Evolutionary conservation across 2,113 vertebrate genomes (phyloP).

Genomic region (Campylomormyrus tamandua): DNA sequence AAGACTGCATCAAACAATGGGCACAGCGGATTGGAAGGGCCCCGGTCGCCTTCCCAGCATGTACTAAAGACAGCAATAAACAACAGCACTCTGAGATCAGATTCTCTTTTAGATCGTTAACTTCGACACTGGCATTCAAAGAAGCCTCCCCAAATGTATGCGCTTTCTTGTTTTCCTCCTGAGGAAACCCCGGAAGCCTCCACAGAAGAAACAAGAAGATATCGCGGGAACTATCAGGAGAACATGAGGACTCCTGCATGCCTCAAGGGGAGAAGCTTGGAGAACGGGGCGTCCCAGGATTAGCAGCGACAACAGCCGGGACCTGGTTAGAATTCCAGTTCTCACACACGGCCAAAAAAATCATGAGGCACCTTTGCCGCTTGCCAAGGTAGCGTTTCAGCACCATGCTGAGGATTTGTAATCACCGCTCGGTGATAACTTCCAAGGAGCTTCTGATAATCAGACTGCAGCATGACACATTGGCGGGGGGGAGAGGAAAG

Average conservation of each 20-base stretch:
- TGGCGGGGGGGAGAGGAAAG: no score
- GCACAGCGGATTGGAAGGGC: constrained; percentile 22
- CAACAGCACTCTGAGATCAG: constrained; percentile 28
- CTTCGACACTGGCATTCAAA: constrained; percentile 35
- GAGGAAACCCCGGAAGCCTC: constrained; percentile 38
- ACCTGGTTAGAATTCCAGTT: background rate
- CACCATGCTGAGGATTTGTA: background rate
- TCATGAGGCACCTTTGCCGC: background rate
- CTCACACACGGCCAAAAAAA: background rate
- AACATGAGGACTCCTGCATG: background rate
- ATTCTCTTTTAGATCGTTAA: constrained; percentile 27
- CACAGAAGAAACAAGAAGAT: constrained; percentile 26
- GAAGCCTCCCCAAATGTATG: constrained; percentile 7
- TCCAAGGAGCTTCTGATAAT: constrained; percentile 3
- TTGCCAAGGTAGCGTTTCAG: background rate
- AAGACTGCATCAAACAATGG: constrained; percentile 39
- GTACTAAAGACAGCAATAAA: constrained; percentile 28
- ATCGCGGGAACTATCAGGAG: constrained; percentile 35
- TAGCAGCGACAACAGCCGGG: background rate
- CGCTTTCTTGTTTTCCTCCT: background rate
- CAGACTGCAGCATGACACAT: background rate
- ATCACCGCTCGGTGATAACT: background rate
- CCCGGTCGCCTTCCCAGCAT: constrained; percentile 23
- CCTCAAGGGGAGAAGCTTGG: background rate
- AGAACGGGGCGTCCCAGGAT: background rate